Evolutionary conservation across 2,113 vertebrate species (phyloP), one percentile per base, ranked within the genome.

Genomic region (Ifrita kowaldi): DNA sequence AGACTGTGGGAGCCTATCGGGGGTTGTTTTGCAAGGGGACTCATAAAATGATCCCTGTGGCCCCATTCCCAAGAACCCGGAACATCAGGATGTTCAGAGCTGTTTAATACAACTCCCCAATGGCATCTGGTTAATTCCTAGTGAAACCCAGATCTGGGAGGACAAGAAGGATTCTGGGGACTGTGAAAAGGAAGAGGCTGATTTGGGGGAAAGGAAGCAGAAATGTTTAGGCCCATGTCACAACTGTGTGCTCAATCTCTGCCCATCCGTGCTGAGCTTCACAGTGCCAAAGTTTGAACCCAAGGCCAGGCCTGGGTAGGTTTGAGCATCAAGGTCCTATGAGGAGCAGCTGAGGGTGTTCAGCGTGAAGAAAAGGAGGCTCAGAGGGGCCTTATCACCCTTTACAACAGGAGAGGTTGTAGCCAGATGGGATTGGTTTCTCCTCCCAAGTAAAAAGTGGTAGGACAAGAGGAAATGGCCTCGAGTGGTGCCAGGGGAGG

Each of bases 351-450:
- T 70, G 22, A 18, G 17, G 12, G 1, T 42, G n/a, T 56, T 76
- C 23, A 33, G 10, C 27, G 16, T 77, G 56, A 35, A 28, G 42
- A 56, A 42, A 32, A 70, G 10, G 50, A 80, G 13, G 21, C 41
- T 46, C 33, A 24, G 33, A 7, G 27, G 26, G 13, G 2, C 7
- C 32, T 49, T 55, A 32, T 3, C 1, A 0, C 35, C 28, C 18
- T 49, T 32, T 37, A 5, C 21, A 49, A 16, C 32, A 56, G 42
- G 35, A 70, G 42, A 63, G 32, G 4, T 24, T 56, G 32, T 49
- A 56, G 18, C 35, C 42, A 49, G 12, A 19, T 33, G 16, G 8
- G 2, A 2, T 42, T 4, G 0, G 7, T 77, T 32, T 70, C 9
- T 77, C 27, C 49, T 70, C 49, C 42, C 22, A 10, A 33, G 42